Evolutionary conservation across 2,797 vertebrate species (phyloP), one percentile per base, ranked within the genome.

Genomic region (Myotis planiceps): DNA sequence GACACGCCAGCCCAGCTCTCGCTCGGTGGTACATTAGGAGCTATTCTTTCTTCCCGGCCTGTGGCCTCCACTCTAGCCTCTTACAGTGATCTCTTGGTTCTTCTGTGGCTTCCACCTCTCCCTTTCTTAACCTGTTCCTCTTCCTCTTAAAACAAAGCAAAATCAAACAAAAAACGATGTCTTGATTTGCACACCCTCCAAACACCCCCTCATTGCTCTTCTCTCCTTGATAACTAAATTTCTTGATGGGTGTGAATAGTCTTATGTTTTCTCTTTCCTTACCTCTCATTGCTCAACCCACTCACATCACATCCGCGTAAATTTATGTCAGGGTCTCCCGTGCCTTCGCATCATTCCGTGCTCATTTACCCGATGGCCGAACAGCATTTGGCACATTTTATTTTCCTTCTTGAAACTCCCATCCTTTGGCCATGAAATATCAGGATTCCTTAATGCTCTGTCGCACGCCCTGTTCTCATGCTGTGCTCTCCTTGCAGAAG

Each of bases 261-360:
- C 3, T 27, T 55, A 1, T 1, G 15, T 25, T 42, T 88, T 81
- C 23, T 76, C 1, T 37, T 71, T 79, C 55, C 37, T 49, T 6
- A 3, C 65, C 37, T 68, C 29, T 58, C 71, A 3, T 25, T 15
- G 37, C 32, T 75, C 49, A 3, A 0, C 39, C 23, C 27, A 18
- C 47, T 75, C 66, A 21, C 14, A 23, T 78, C 81, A 49, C 34
- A 27, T 6, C 68, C 25, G 5, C 0, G 39, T 10, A 6, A 6
- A 13, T 53, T 27, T 27, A 1, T 1, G 1, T 53, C 23, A 4
- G 49, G 37, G 25, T 60, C 6, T 2, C 16, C 8, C 2, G 2
- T 25, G 65, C 29, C 42, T 68, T 39, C 23, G 6, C 4, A 7
- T 37, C n/a, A 6, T 13, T 63, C 25, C 14, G 9, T 19, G n/a